Evolutionary conservation across 2,113 vertebrate species (phyloP).

Genomic region (Sigmodon hispidus): DNA sequence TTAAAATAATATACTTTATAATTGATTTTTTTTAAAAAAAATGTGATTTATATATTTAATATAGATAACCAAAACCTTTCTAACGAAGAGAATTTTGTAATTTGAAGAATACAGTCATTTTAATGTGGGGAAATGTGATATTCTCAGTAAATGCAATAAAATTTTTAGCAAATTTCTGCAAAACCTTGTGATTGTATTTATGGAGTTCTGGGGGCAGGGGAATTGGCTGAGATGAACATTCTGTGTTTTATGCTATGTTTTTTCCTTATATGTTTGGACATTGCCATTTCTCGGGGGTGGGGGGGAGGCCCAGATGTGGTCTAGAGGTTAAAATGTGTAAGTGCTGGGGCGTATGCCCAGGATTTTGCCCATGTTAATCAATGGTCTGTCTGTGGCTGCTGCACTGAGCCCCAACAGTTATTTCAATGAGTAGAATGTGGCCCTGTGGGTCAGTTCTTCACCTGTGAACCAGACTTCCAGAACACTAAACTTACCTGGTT

Average conservation of each 20-base stretch:
- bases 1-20: constrained; percentile 65
- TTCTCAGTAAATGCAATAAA: constrained; percentile 69
- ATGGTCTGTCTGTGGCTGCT: background rate
- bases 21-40: constrained; percentile 64
- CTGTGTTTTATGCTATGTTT: background rate
- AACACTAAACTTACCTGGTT: background rate
- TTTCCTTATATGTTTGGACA: background rate
- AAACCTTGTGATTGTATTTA: constrained; percentile 58
- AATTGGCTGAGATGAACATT: background rate
- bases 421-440: no score
- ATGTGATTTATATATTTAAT: constrained; percentile 57
- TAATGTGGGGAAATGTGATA: constrained; percentile 60
- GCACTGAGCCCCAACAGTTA: background rate
- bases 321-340: background rate
- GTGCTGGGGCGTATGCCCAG: background rate
- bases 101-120: constrained; percentile 59
- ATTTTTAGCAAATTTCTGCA: constrained; percentile 56
- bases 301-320: background rate
- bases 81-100: constrained; percentile 70
- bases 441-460: background rate
- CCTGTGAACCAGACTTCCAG: background rate
- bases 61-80: constrained; percentile 54
- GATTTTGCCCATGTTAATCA: background rate
- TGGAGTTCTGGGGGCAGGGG: background rate
- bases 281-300: background rate